Conservation (phyloP, 1,140 invertebrate genomes). For the Phortica variegata region DNA sequence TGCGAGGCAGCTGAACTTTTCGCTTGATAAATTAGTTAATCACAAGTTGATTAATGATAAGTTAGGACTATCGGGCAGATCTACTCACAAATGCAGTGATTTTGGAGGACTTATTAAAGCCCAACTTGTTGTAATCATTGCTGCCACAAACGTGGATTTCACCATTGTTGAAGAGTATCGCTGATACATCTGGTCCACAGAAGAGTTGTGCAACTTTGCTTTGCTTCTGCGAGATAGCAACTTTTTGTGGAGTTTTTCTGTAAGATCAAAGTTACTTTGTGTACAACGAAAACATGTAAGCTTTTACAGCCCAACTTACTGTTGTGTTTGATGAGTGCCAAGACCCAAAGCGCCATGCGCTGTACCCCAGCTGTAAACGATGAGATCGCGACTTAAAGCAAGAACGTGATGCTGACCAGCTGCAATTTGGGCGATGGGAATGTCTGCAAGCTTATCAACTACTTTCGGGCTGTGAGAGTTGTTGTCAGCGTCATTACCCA, state of each 20-base stretch:
- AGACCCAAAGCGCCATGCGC: slow-evolving; percentile 68
- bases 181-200: slow-evolving; percentile 68
- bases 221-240: slow-evolving; percentile 55
- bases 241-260: slow-evolving; percentile 45
- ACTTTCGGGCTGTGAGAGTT: slow-evolving; percentile 64
- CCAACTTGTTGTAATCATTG: slow-evolving; percentile 72
- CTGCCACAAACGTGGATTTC: slow-evolving; percentile 67
- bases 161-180: slow-evolving; percentile 68
- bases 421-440: slow-evolving; percentile 65
- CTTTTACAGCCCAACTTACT: slow-evolving; percentile 25
- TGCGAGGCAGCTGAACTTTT: slow-evolving; percentile 36
- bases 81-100: slow-evolving; percentile 45
- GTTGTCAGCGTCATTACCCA: slow-evolving; percentile 70
- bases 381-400: slow-evolving; percentile 64
- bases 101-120: slow-evolving; percentile 58
- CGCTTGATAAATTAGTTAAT: no score
- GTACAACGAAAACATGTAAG: neutral
- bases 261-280: neutral
- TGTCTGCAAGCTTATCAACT: slow-evolving; percentile 62
- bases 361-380: slow-evolving; percentile 72
- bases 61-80: rapidly evolving
- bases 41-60: no score
- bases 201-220: slow-evolving; percentile 61
- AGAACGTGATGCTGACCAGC: slow-evolving; percentile 70
- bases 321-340: slow-evolving; percentile 62